Conservation (phyloP, 2,888 invertebrate species). For the Heteropelma amictum region DNA sequence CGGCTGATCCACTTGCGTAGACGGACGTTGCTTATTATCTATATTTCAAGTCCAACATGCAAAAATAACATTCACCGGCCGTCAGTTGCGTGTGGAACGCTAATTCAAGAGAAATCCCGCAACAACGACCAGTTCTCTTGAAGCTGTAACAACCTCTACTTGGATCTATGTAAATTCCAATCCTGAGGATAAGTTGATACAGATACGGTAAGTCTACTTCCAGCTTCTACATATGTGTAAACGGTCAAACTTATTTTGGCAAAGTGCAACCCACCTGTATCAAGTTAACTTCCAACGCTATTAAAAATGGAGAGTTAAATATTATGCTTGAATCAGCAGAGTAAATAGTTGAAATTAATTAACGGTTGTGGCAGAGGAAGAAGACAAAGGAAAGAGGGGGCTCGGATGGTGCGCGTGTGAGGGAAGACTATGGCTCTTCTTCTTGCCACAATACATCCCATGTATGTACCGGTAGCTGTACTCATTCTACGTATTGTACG, state of each 20-base stretch:
- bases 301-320: conserved; percentile 65
- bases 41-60: not conserved
- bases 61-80: conserved; percentile 6
- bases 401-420: not conserved
- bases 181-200: too few species aligned
- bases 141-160: too few species aligned
- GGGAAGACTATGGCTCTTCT: not conserved
- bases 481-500: not conserved
- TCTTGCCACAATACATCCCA: not conserved
- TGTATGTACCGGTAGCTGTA: not conserved
- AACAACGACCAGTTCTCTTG: not conserved
- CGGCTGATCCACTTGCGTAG: not conserved
- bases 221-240: not conserved
- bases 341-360: conserved; percentile 69
- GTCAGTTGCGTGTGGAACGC: not conserved
- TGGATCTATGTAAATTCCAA: too few species aligned
- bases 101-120: conserved; percentile 5
- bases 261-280: not conserved
- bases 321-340: conserved; percentile 68
- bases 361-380: conserved; percentile 52
- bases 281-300: not conserved
- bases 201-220: too few species aligned
- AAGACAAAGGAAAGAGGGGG: conserved; percentile 5
- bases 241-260: not conserved
- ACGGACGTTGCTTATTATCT: not conserved